These are phyloP conservation scores for Coregonus sp. DNA, from an alignment of 2,797 vertebrate genomes.

Conservation along the genomic window DNA sequence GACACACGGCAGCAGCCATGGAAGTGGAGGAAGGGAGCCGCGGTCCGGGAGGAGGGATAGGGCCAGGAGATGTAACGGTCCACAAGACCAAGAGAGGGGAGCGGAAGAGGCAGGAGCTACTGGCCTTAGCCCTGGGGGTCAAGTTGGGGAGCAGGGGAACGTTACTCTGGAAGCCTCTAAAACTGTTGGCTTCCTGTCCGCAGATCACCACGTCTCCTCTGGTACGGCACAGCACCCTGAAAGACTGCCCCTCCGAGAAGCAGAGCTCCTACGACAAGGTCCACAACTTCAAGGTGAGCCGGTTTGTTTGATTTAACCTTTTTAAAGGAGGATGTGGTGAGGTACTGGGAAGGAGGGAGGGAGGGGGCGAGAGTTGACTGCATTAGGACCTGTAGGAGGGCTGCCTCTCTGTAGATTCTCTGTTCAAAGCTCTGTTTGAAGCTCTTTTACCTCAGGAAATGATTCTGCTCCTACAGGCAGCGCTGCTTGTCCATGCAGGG, in stretches of 20 bases:
- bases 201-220: slow-evolving; percentile 92
- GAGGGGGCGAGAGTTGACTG: not conserved
- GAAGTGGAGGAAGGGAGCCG: slow-evolving; percentile 53
- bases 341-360: not conserved
- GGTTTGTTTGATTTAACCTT: not conserved
- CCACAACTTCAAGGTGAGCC: slow-evolving; percentile 97
- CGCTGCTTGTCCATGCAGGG: not conserved
- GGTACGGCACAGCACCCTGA: slow-evolving; percentile 88
- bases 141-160: slow-evolving; percentile 86
- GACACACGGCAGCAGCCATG: slow-evolving; percentile 23
- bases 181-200: slow-evolving; percentile 95
- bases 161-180: slow-evolving; percentile 94
- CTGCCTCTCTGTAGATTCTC: not conserved
- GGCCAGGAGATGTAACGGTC: slow-evolving; percentile 64
- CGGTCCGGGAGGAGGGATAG: slow-evolving; percentile 71
- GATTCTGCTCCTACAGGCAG: not conserved
- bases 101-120: slow-evolving; percentile 88
- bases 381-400: not conserved
- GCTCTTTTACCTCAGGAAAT: not conserved
- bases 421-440: slow-evolving; percentile 7
- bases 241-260: slow-evolving; percentile 85
- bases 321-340: not conserved
- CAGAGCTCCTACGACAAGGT: slow-evolving; percentile 95
- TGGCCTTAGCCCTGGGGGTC: slow-evolving; percentile 90
- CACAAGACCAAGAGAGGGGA: slow-evolving; percentile 81